A percentile compares a stretch with the other conserved stretches of the same genome.
phyloP scores from a whole-genome alignment of 2,888 invertebrate species.

The Ichneumon xanthorius region DNA sequence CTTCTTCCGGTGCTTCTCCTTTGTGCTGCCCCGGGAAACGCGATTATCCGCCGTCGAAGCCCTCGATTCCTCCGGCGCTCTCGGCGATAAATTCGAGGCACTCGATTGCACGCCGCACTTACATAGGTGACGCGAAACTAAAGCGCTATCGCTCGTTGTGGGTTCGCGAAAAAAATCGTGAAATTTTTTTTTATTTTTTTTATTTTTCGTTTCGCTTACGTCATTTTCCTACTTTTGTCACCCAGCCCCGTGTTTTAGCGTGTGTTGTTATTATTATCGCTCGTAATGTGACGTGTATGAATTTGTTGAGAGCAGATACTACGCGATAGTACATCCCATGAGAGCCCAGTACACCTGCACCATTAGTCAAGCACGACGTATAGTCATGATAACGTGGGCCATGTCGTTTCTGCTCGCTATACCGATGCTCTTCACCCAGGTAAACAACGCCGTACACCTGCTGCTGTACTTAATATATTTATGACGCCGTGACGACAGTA shows the following conservation, averaged over 20 bases:
- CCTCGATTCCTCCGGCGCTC: not conserved
- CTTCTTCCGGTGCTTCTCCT: constrained; percentile 38
- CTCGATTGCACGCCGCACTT: constrained; percentile 2
- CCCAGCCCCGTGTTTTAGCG: not conserved
- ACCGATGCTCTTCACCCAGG: constrained; percentile 88
- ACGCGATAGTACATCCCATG: constrained; percentile 90
- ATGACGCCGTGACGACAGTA: not conserved
- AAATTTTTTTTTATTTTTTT: constrained; percentile 8
- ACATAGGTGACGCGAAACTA: not conserved
- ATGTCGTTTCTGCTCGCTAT: constrained; percentile 87
- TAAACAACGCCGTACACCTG: constrained; percentile 77
- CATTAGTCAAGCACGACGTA: constrained; percentile 88
- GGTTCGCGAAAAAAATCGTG: not conserved
- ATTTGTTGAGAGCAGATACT: constrained; percentile 86
- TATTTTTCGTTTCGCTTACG: not conserved
- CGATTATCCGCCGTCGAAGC: constrained; percentile 19
- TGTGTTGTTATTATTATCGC: not conserved
- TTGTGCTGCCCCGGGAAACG: constrained; percentile 38
- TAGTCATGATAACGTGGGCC: constrained; percentile 88
- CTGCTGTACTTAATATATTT: not conserved
- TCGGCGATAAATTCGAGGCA: constrained; percentile 1
- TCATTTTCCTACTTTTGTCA: constrained; percentile 1
- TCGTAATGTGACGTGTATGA: constrained; percentile 6
- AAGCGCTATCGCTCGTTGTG: not conserved
- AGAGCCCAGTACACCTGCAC: constrained; percentile 89